Evolutionary conservation across 2,113 vertebrate species (phyloP).

Genomic region (Zosterops borbonicus): DNA sequence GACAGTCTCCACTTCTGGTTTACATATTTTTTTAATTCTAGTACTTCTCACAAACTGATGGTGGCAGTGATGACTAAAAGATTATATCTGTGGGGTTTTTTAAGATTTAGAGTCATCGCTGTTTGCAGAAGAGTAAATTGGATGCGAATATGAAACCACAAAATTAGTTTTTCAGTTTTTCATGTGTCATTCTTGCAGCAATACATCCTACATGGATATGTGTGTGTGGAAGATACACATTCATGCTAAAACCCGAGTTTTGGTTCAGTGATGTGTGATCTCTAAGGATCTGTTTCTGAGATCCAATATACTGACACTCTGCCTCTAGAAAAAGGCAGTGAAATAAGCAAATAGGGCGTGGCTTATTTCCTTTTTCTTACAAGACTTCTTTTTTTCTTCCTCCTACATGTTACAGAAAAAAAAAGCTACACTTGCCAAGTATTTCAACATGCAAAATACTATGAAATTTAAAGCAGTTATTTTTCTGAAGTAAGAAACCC

Average conservation of each 20-base stretch:
- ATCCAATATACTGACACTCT: neutral
- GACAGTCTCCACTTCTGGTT: neutral
- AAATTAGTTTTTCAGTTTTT: neutral
- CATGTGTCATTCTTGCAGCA: neutral
- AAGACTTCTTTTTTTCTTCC: neutral
- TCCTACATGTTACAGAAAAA: neutral
- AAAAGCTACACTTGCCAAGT: neutral
- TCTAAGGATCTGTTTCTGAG: neutral
- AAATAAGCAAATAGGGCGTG: neutral
- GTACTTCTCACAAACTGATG: neutral
- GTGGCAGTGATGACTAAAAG: neutral
- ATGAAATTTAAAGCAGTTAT: neutral
- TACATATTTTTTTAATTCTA: neutral
- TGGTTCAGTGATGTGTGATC: neutral
- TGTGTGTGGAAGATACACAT: neutral
- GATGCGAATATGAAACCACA: neutral
- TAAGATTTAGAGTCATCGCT: neutral
- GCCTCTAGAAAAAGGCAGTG: neutral
- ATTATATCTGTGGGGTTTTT: neutral
- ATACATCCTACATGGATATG: neutral
- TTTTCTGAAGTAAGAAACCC: neutral
- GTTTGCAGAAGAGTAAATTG: neutral
- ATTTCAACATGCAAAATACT: neutral
- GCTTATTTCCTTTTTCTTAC: neutral
- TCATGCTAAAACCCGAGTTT: accelerated